Percentiles rank a stretch among this genome's conserved stretches.
phyloP scores from a whole-genome alignment of 2,113 vertebrate genomes.

The Urocynchramus pylzowi region DNA sequence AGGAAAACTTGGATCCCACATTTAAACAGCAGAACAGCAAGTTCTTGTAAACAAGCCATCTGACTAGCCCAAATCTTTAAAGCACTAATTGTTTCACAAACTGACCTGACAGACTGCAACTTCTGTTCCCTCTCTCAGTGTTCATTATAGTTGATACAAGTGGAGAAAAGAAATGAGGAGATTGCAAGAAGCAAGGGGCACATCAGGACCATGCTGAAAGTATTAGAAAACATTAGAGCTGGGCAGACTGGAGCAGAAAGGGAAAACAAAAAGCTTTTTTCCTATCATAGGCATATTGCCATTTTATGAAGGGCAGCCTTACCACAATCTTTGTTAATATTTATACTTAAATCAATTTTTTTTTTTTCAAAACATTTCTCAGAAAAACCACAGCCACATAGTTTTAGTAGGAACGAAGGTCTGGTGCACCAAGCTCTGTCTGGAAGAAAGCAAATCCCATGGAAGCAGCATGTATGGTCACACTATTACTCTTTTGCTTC shows the following conservation, averaged over 20 bases:
- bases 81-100: slow-evolving; percentile 10
- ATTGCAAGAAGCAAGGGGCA: neutral
- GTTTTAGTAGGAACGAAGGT: neutral
- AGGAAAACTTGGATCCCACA: slow-evolving; percentile 7
- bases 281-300: neutral
- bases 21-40: neutral
- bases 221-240: neutral
- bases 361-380: neutral
- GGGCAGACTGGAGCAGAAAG: neutral
- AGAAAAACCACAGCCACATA: neutral
- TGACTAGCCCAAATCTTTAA: neutral
- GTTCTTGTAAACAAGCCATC: slow-evolving; percentile 31
- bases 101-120: neutral
- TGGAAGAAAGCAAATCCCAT: neutral
- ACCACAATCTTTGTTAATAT: neutral
- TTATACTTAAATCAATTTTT: neutral
- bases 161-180: neutral
- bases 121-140: neutral
- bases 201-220: neutral
- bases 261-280: neutral
- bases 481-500: neutral
- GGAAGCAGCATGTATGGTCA: neutral
- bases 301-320: neutral
- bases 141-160: neutral
- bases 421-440: neutral